Percentiles rank a stretch among this genome's conserved stretches.
Evolutionary conservation across 2,113 vertebrate species (phyloP).

Genomic region (Prunella fulvescens): DNA sequence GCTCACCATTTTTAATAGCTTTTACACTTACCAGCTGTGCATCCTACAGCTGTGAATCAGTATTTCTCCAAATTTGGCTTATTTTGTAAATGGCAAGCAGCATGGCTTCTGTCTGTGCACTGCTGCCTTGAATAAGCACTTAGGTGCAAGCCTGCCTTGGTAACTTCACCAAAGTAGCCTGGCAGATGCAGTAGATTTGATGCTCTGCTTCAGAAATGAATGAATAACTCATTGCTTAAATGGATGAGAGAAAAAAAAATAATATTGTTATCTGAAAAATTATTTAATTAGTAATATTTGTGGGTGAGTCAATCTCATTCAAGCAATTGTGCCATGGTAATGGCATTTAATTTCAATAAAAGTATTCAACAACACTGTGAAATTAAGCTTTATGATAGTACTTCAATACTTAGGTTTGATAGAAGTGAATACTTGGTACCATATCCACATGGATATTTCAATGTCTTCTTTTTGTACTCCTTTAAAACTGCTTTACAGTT

Average conservation of each 20-base stretch:
- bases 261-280: background rate
- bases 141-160: background rate
- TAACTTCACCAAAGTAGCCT: background rate
- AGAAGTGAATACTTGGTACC: background rate
- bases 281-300: background rate
- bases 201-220: background rate
- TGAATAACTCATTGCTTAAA: background rate
- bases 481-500: background rate
- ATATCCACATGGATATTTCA: background rate
- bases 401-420: background rate
- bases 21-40: slow-evolving; percentile 21
- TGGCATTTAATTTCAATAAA: background rate
- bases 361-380: background rate
- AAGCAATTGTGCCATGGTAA: background rate
- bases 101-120: background rate
- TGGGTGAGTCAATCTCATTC: background rate
- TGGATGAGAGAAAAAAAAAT: background rate
- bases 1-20: slow-evolving; percentile 35
- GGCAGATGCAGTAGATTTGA: background rate
- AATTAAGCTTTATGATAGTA: background rate
- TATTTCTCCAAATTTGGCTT: background rate
- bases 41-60: slow-evolving; percentile 26
- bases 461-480: background rate
- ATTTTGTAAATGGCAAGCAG: slow-evolving; percentile 9
- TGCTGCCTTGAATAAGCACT: background rate